Evolutionary conservation across 2,797 vertebrate species (phyloP).

Genomic region (Vespertilio murinus): DNA sequence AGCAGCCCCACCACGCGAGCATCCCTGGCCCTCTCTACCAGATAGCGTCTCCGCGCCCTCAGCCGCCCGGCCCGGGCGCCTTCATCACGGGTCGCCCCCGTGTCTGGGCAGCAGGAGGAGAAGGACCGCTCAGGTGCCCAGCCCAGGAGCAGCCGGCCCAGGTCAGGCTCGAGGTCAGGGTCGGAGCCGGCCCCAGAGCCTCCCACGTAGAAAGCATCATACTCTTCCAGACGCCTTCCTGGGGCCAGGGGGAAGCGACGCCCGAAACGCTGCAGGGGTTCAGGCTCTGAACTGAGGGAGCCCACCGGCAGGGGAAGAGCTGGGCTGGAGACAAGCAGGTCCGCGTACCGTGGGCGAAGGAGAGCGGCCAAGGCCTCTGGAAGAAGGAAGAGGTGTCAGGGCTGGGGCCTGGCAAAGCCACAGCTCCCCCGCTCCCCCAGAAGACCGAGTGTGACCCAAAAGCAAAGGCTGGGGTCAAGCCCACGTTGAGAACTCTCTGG

Average conservation of each 20-base stretch:
- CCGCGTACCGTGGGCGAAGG: conserved; percentile 75
- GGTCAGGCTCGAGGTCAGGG: conserved; percentile 53
- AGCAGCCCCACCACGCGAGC: conserved; percentile 94
- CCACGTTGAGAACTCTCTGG: background rate
- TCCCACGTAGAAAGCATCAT: conserved; percentile 87
- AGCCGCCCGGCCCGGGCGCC: conserved; percentile 87
- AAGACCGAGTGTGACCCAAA: background rate
- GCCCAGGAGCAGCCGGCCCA: conserved; percentile 64
- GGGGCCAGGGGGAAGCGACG: conserved; percentile 77
- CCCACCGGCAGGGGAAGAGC: conserved; percentile 44
- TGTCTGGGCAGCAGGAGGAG: conserved; percentile 84
- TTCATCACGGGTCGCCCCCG: conserved; percentile 84
- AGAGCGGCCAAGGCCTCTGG: conserved; percentile 81
- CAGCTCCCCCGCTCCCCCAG: background rate
- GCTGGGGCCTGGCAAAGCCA: background rate
- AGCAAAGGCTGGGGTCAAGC: background rate
- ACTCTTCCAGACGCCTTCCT: conserved; percentile 79
- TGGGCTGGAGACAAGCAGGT: conserved; percentile 82
- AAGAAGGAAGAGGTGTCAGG: background rate
- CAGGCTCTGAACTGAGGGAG: background rate
- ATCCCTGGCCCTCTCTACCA: conserved; percentile 94
- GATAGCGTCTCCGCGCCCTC: conserved; percentile 93
- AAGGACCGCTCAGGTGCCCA: conserved; percentile 53
- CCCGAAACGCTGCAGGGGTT: conserved; percentile 81
- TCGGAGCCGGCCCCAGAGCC: conserved; percentile 58